A percentile compares a stretch with the other conserved stretches of the same genome.
phyloP scores from a whole-genome alignment of 2,888 invertebrate species.

The Periphyllus acericola region DNA sequence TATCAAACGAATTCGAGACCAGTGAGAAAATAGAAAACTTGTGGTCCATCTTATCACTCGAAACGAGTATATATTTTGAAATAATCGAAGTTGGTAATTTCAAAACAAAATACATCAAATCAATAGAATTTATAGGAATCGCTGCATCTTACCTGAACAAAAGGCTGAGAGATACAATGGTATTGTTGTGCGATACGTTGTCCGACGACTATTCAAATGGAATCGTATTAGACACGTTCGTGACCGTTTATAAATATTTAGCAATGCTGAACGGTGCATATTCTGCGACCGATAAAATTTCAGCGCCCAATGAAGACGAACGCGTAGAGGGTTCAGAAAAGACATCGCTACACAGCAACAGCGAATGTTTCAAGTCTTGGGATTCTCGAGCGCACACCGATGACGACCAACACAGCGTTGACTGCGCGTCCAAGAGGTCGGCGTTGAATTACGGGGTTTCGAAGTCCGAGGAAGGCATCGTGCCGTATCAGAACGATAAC shows the following conservation, averaged over 20 bases:
- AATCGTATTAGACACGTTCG: conserved; percentile 2
- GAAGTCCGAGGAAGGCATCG: not conserved
- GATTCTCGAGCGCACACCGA: not conserved
- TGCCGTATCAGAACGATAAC: not conserved
- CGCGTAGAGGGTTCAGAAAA: not conserved
- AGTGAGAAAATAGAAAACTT: conserved; percentile 23
- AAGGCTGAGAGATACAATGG: conserved; percentile 19
- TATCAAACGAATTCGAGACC: not conserved
- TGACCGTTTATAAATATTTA: conserved; percentile 16
- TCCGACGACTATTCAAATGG: not conserved
- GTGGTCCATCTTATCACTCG: conserved; percentile 36
- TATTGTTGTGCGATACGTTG: conserved; percentile 23
- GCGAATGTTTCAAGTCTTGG: not conserved
- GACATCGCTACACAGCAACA: too few relatives aligned
- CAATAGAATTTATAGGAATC: conserved; percentile 41
- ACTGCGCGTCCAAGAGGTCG: not conserved
- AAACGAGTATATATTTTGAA: not conserved
- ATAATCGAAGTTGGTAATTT: conserved; percentile 32
- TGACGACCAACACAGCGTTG: too few relatives aligned
- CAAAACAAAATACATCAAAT: not conserved
- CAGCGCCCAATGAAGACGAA: not conserved
- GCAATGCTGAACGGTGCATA: not conserved
- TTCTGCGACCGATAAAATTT: too few relatives aligned
- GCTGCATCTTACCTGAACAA: conserved; percentile 1
- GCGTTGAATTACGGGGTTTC: not conserved